phyloP scores from a whole-genome alignment of 2,113 vertebrate species.

The Rhadina sibilatrix region DNA sequence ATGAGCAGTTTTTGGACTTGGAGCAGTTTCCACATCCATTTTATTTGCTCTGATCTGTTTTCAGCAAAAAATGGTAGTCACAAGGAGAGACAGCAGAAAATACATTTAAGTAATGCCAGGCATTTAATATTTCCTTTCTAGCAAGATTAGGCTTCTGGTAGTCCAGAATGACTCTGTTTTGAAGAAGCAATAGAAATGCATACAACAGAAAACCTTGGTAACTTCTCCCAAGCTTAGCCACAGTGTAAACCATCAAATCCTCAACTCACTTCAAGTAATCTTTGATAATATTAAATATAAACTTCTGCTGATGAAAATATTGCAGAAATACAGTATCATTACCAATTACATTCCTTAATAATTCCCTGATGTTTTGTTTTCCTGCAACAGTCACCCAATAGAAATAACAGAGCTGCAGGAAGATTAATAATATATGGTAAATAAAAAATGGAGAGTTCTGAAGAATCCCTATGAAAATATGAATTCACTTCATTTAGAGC shows the following conservation, averaged over 20 bases:
- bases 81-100: not conserved
- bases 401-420: not conserved
- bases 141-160: not conserved
- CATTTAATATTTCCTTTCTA: not conserved
- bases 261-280: not conserved
- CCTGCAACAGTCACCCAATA: not conserved
- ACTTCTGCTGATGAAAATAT: not conserved
- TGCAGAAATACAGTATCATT: not conserved
- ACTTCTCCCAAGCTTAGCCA: not conserved
- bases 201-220: not conserved
- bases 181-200: not conserved
- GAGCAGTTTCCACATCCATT: not conserved
- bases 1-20: not conserved
- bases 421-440: not conserved
- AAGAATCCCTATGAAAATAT: not conserved
- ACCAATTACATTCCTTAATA: not conserved
- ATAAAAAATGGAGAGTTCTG: not conserved
- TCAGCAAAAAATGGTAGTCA: not conserved
- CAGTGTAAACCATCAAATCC: not conserved
- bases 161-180: not conserved
- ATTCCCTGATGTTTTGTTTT: not conserved
- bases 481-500: not conserved
- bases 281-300: not conserved
- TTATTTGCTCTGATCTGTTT: not conserved
- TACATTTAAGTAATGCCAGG: not conserved